Evolutionary conservation across 2,888 invertebrate species (phyloP).

Genomic region (Leucophora obtusa): DNA sequence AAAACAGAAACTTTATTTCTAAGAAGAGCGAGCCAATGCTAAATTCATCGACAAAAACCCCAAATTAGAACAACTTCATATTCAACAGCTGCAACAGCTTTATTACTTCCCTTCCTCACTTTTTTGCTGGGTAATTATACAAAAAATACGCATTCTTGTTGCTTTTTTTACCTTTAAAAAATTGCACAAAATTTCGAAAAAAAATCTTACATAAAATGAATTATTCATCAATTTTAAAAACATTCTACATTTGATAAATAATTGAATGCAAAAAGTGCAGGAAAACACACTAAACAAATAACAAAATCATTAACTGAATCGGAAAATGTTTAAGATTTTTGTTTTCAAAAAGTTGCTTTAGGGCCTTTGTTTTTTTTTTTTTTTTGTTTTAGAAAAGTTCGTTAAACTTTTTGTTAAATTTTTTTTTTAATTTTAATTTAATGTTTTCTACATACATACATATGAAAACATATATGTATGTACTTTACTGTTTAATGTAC

Average conservation of each 20-base stretch:
- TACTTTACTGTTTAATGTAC: conserved; percentile 35
- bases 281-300: background rate
- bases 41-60: too few species aligned
- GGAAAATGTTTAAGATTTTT: conserved; percentile 7
- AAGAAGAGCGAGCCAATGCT: too few species aligned
- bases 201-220: background rate
- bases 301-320: conserved; percentile 7
- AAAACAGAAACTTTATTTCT: too few species aligned
- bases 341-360: background rate
- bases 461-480: background rate
- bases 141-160: too few species aligned
- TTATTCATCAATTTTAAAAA: background rate
- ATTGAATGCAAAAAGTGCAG: background rate
- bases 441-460: background rate
- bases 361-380: background rate
- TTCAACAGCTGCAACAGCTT: too few species aligned
- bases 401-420: conserved; percentile 34
- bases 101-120: too few species aligned
- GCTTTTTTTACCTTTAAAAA: background rate
- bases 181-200: background rate
- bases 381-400: conserved; percentile 30
- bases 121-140: too few species aligned
- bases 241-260: background rate
- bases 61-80: too few species aligned
- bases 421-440: background rate